Evolutionary conservation across 92 coral and sea anemone genomes (phyloP), one percentile per base, ranked within the genome.

Genomic region (Metridium senile): DNA sequence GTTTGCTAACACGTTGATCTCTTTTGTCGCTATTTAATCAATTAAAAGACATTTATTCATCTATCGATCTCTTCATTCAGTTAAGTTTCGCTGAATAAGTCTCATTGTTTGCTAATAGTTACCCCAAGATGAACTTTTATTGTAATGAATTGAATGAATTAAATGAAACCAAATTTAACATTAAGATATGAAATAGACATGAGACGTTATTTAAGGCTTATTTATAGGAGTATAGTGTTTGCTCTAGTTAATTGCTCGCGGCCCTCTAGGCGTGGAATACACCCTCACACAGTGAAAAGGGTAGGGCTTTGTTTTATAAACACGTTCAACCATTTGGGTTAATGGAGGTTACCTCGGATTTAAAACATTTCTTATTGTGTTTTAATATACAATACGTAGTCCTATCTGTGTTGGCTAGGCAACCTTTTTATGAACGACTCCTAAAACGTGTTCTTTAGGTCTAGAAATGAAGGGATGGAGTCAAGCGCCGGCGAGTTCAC

Each of bases 351-450:
- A 16, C 69, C 69, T 30, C 4, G 43, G 69, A 8, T 28, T 2
- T 63, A 28, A 28, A 63, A 63, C 69, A 59, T 63, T 2, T 11
- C 69, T 63, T 52, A 73, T 73, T 73, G 78, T 72, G 30, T 51
- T 54, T 26, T 29, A 9, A 31, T 43, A 31, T 57, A 73, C 78
- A 73, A 73, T 73, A 35, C 68, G 30, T 19, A 33, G 45, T 2
- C 33, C 2, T 73, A 33, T 26, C 9, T 6, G 13, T 57, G 78
- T 73, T 73, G 67, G 68, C 78, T 73, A 73, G 78, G 78, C 78
- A 73, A 73, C 78, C 31, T 22, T 17, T 51, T 10, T 63, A 7
- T 18, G 18, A 58, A 45, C 29, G 66, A 71, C 17, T 6, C 54
- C 27, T 26, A 26, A 73, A 73, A 73, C 78, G 78, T 73, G 78